Evolutionary conservation across 2,888 invertebrate species (phyloP), one percentile per base, ranked within the genome.

Genomic region (Orchesella flavescens): DNA sequence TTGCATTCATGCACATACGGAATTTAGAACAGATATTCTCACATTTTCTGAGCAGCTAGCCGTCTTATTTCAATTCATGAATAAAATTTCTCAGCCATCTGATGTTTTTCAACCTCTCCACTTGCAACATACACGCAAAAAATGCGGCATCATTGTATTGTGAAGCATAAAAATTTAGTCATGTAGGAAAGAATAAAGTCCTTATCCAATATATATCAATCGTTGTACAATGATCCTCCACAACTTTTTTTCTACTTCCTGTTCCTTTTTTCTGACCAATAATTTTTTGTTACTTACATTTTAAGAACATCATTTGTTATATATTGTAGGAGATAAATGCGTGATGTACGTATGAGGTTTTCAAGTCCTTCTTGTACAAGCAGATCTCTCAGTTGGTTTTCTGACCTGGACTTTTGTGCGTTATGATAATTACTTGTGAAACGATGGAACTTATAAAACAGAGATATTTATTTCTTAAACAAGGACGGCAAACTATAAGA

Each of bases 41-140:
- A 23, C 53, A 68, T 49, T 68, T 21, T 49, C 23, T 68, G 68
- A 68, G 68, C 68, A 68, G 68, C 68, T 49, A 68, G 68, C 68
- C 49, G 68, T 65, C 65, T 34, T 65, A 43, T 44, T 7, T 23
- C 61, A 23, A 24, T 13, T 61, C 61, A 13, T 61, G 12, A 15
- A 7, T 15, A 23, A 61, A 23, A 61, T 24, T 17, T 61, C 2
- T 61, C 12, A 34, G 2, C 10, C 44, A 34, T 12, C 65, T 12
- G 65, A 44, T 43, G 43, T 12, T 34, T n/a, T 34, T 34, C 7
- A 43, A 65, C 57, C 65, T 57, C 4, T 66, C 57, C 66, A 44
- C 72, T 71, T 68, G 75, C 69, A 74, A 57, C 74, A 68, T 74
- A 59, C 81, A 75, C 75, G 81, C 80, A 66, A 10, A n/a, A n/a